These are phyloP conservation scores for Coenonympha arcania DNA, from an alignment of 2,888 invertebrate species.

Conservation along the genomic window DNA sequence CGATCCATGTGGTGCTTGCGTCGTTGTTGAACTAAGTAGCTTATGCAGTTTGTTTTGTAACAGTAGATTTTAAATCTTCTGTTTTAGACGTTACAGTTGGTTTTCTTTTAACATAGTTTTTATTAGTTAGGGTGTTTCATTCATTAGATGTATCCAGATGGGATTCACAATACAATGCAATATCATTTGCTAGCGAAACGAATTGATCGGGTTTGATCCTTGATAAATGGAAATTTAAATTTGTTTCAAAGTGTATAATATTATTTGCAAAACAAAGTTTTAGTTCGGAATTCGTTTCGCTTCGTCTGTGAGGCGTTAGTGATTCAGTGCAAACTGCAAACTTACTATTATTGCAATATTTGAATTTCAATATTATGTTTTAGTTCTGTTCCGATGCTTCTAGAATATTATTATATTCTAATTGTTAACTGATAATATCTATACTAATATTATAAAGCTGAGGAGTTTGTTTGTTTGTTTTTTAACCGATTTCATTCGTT, in stretches of 20 bases:
- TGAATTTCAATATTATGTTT: constrained; percentile 1
- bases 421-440: too few relatives aligned
- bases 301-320: constrained; percentile 9
- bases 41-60: not conserved
- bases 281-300: constrained; percentile 40
- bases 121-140: constrained; percentile 21
- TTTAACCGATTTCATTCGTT: too few relatives aligned
- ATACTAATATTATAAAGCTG: too few relatives aligned
- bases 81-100: constrained; percentile 7
- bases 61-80: constrained; percentile 23
- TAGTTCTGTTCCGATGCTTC: not conserved
- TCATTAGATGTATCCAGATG: constrained; percentile 34
- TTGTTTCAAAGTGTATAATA: constrained; percentile 49
- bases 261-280: constrained; percentile 44
- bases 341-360: constrained; percentile 9
- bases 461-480: too few relatives aligned
- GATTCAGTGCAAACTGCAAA: constrained; percentile 14
- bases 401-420: not conserved
- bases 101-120: constrained; percentile 20
- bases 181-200: constrained; percentile 55
- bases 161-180: constrained; percentile 52
- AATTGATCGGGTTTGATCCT: constrained; percentile 56
- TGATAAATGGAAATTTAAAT: constrained; percentile 62
- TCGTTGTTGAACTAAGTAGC: not conserved
- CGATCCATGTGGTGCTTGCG: not conserved